These are phyloP conservation scores for Tragulus kanchil DNA, from an alignment of 2,113 vertebrate species.

Conservation along the genomic window DNA sequence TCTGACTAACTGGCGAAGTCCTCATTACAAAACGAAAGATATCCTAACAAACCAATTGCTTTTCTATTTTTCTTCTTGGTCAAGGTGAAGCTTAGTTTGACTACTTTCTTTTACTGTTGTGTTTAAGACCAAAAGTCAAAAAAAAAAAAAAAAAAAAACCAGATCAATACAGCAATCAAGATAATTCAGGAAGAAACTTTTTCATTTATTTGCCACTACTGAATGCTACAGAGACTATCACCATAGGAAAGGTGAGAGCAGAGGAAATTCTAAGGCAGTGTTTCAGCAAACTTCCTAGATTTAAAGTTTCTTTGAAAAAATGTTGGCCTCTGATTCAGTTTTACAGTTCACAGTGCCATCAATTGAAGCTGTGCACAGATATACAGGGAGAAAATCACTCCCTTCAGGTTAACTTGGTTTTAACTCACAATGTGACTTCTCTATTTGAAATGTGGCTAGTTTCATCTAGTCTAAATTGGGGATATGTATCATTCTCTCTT, in stretches of 20 bases:
- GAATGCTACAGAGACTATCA: neutral
- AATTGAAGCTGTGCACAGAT: neutral
- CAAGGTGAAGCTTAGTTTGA: conserved; percentile 32
- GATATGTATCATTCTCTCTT: conserved; percentile 64
- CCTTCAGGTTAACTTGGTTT: conserved; percentile 66
- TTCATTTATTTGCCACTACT: conserved; percentile 31
- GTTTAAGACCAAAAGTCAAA: conserved; percentile 13
- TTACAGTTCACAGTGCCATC: neutral
- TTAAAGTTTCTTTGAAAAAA: conserved; percentile 46
- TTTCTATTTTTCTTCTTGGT: neutral
- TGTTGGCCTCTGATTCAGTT: neutral
- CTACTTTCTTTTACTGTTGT: conserved; percentile 8
- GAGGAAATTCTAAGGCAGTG: neutral
- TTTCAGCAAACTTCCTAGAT: neutral
- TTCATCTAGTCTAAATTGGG: conserved; percentile 68
- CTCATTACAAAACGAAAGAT: conserved; percentile 36
- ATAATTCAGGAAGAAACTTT: conserved; percentile 32
- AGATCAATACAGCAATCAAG: conserved; percentile 36
- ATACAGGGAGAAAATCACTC: conserved; percentile 5
- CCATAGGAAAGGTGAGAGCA: neutral
- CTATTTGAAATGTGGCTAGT: conserved; percentile 67
- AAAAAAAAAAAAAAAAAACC: neutral
- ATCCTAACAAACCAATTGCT: neutral
- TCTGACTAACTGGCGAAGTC: neutral
- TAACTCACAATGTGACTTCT: conserved; percentile 60